Conservation (phyloP, 2,888 invertebrate genomes). For the Hirtodrosophila trivittata region DNA sequence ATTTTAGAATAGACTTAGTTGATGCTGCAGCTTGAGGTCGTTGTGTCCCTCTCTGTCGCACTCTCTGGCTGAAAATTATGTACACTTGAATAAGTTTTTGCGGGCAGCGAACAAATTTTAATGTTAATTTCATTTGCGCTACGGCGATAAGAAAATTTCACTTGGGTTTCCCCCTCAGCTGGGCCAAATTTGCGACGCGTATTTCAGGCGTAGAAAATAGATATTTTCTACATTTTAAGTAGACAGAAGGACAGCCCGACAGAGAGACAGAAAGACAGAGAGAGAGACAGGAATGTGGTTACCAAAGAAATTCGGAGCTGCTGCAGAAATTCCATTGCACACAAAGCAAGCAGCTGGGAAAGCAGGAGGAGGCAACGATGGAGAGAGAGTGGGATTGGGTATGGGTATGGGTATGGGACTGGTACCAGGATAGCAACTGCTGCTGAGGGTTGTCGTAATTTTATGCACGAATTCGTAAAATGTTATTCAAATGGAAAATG, state of each 20-base stretch:
- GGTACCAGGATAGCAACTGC: constrained; percentile 36
- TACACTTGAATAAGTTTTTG: constrained; percentile 78
- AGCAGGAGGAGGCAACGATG: constrained; percentile 2
- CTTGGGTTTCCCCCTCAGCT: constrained; percentile 37
- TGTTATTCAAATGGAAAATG: constrained; percentile 83
- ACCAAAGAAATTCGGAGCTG: constrained; percentile 61
- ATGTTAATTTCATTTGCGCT: constrained; percentile 67
- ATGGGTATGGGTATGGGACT: not conserved
- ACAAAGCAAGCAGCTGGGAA: constrained; percentile 13
- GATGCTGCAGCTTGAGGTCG: constrained; percentile 32
- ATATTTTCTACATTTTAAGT: constrained; percentile 78
- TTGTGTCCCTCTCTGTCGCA: constrained; percentile 1
- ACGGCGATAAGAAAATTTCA: constrained; percentile 68
- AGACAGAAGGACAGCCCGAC: constrained; percentile 5
- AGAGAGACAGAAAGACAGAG: not conserved
- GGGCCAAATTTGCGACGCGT: constrained; percentile 51
- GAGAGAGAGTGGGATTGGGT: constrained; percentile 6
- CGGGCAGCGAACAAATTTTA: constrained; percentile 67
- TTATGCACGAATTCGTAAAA: constrained; percentile 83
- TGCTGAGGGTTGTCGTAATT: constrained; percentile 72
- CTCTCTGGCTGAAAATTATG: constrained; percentile 74
- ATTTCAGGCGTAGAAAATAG: constrained; percentile 76
- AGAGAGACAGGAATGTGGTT: constrained; percentile 60
- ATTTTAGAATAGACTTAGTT: constrained; percentile 53
- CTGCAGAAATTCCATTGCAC: constrained; percentile 69